Evolutionary conservation across 35 echinoderm and acorn worm species (phyloP).

Genomic region (Acanthaster planci): DNA sequence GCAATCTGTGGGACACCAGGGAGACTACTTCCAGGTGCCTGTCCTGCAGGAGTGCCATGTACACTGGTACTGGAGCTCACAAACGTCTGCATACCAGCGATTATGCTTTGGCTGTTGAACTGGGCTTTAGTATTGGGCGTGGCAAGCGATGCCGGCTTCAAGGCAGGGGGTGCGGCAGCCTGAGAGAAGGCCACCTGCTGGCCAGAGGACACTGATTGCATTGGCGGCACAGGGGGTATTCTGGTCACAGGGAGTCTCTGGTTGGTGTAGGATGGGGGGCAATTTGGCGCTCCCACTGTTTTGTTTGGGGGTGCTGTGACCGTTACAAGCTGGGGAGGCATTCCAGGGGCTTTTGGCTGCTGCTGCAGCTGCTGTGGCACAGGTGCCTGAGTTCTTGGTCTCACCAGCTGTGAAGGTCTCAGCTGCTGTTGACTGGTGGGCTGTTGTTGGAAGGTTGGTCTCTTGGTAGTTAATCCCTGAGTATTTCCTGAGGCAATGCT

Average conservation of each 20-base stretch:
- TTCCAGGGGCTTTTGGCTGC: background rate
- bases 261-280: too few species aligned
- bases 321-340: background rate
- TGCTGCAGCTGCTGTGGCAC: slow-evolving; percentile 22
- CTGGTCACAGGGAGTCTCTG: background rate
- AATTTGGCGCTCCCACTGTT: background rate
- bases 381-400: background rate
- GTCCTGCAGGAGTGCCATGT: too few species aligned
- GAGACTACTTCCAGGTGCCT: too few species aligned
- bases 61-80: too few species aligned
- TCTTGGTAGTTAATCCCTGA: slow-evolving; percentile 11
- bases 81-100: background rate
- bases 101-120: background rate
- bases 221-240: background rate
- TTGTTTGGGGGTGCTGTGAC: background rate
- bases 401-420: slow-evolving; percentile 27
- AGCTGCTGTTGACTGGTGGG: background rate
- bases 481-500: slow-evolving; percentile 1
- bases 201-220: background rate
- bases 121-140: background rate
- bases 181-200: background rate
- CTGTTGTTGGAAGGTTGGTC: background rate
- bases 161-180: background rate
- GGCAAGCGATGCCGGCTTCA: background rate
- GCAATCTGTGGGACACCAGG: background rate